Base-by-base conservation (phyloP, 2,797 vertebrate genomes). In the Tadarida brasiliensis region DNA sequence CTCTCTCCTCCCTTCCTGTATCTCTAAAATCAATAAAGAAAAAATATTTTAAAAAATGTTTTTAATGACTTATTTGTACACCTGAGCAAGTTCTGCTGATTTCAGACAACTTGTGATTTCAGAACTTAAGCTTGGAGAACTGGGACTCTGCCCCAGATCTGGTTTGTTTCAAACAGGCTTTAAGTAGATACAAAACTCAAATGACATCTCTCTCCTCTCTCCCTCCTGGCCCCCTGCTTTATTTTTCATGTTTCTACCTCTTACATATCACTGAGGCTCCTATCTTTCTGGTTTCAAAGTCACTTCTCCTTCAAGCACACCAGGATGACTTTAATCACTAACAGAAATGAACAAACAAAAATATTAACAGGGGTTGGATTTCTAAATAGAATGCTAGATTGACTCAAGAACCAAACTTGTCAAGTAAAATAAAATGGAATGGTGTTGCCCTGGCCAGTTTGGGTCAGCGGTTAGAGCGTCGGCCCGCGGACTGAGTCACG, bases 241-340 rank as follows among this genome's bases (percentile, higher is more conserved):
- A 77, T 63, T 49, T 80, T 76, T 67, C 30, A 15, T 33, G 7
- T 35, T 47, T 63, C 61, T 30, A 28, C 63, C 54, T 91, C 56
- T 39, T 71, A 73, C 33, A 61, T 15, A 90, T 51, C 49, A 83
- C 81, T 49, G n/a, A 94, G 51, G 57, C 11, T 28, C 70, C 12
- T 17, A 19, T 56, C n/a, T 88, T 73, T 95, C 65, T 68, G 67
- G 49, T 84, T 95, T 65, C 71, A 87, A 90, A 86, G 90, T 24
- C n/a, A 88, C 59, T 95, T 76, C 11, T 70, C 57, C 33, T 68
- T 85, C 57, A 76, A 89, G 49, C 51, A 87, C 11, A 81, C 12
- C 67, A 54, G 33, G 61, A 94, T 57, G 74, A 26, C n/a, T 95
- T 92, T 80, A 70, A 85, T 61, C 67, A 83, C 16, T 9, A 35